These are phyloP conservation scores for Neolamprologus caudopunctatus DNA, from an alignment of 2,113 vertebrate species.

Conservation along the genomic window DNA sequence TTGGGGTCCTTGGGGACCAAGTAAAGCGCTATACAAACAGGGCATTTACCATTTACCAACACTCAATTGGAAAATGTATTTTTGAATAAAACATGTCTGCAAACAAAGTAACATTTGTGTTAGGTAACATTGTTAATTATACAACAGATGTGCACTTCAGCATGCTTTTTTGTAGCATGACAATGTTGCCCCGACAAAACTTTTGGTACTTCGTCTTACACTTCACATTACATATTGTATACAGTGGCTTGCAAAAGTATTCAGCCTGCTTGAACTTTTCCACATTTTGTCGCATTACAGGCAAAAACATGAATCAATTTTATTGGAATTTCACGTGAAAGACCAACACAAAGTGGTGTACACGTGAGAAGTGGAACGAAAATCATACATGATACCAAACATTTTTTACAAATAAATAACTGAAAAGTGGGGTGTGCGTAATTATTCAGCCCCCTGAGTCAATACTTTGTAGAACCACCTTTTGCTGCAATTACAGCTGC, in stretches of 20 bases:
- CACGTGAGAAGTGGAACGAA: too few relatives aligned
- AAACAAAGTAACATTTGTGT: not conserved
- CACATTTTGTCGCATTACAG: too few relatives aligned
- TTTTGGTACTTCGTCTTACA: not conserved
- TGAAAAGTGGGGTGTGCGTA: too few relatives aligned
- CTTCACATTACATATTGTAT: not conserved
- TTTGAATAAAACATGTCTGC: not conserved
- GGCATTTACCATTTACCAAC: not conserved
- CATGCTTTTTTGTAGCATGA: not conserved
- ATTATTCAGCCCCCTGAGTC: too few relatives aligned
- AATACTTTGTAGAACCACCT: too few relatives aligned
- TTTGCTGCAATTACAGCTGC: too few relatives aligned
- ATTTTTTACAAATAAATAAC: too few relatives aligned
- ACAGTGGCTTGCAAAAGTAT: too few relatives aligned
- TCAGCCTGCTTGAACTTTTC: rapidly evolving
- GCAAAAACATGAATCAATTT: too few relatives aligned
- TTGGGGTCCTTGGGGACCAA: not conserved
- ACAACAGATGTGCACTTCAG: not conserved
- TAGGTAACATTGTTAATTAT: not conserved
- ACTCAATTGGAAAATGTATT: not conserved
- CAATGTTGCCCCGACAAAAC: not conserved
- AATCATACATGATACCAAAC: too few relatives aligned
- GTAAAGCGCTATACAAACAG: not conserved
- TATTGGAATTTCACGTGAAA: rapidly evolving
- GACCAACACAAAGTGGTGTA: too few relatives aligned